A percentile compares a stretch with the other conserved stretches of the same genome.
Conservation (phyloP, 2,113 vertebrate genomes). For the Perca schrenkii region DNA sequence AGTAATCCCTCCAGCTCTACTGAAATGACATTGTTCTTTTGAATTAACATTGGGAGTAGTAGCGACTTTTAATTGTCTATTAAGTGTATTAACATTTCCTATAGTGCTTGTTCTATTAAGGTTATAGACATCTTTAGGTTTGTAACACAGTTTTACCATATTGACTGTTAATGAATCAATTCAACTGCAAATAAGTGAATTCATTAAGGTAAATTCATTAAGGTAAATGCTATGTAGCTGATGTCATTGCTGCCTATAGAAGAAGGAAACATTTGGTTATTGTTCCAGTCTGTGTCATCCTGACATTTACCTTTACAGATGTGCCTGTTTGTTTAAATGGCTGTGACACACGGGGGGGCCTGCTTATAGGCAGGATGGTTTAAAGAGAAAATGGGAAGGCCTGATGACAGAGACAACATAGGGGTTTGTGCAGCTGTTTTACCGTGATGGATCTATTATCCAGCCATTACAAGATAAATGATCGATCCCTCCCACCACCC, state of each 20-base stretch:
- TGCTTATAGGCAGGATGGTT: slow-evolving; percentile 68
- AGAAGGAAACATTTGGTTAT: slow-evolving; percentile 64
- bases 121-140: not conserved
- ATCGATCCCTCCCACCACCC: slow-evolving; percentile 93
- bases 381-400: slow-evolving; percentile 77
- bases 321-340: slow-evolving; percentile 70
- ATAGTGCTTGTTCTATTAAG: too few species aligned
- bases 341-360: slow-evolving; percentile 63
- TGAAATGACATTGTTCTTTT: too few species aligned
- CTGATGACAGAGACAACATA: slow-evolving; percentile 82
- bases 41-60: too few species aligned
- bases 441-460: slow-evolving; percentile 99
- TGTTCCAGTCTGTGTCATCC: slow-evolving; percentile 30
- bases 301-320: slow-evolving; percentile 68
- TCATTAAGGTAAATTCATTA: slow-evolving; percentile 14
- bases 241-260: slow-evolving; percentile 31
- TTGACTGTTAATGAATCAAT: slow-evolving; percentile 8
- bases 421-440: slow-evolving; percentile 93
- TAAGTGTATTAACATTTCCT: too few species aligned
- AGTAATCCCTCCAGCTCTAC: too few species aligned
- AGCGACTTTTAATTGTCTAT: too few species aligned
- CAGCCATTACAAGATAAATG: slow-evolving; percentile 99
- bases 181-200: slow-evolving; percentile 1
- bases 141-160: not conserved
- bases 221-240: slow-evolving; percentile 18